Conservation (phyloP, 64 coral and sea anemone species). For the Pocillopora damicornis region DNA sequence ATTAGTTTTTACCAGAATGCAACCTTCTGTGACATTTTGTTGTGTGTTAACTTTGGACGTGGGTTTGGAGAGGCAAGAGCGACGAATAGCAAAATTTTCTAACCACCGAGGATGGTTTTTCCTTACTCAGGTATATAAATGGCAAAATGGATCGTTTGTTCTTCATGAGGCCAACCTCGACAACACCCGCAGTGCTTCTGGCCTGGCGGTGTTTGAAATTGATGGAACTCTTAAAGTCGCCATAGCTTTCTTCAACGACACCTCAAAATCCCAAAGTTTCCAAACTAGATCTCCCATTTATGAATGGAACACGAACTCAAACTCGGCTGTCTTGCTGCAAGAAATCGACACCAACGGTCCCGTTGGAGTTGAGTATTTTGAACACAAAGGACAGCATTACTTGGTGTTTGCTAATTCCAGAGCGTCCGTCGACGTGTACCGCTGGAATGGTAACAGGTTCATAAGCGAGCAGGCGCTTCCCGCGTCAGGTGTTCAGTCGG, state of each 20-base stretch:
- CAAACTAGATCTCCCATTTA: slow-evolving; percentile 62
- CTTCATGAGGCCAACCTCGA: slow-evolving; percentile 27
- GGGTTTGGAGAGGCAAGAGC: no score
- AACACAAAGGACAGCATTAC: slow-evolving; percentile 53
- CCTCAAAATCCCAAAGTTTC: slow-evolving; percentile 24
- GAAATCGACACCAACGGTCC: slow-evolving; percentile 81
- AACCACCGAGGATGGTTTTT: neutral
- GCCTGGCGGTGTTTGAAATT: slow-evolving; percentile 64
- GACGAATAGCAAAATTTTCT: no score
- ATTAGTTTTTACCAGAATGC: no score
- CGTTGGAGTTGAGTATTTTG: slow-evolving; percentile 86
- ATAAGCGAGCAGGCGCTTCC: slow-evolving; percentile 27
- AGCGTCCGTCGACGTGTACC: slow-evolving; percentile 33
- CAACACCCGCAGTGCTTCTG: slow-evolving; percentile 75
- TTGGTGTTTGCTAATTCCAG: slow-evolving; percentile 85
- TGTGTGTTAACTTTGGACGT: no score
- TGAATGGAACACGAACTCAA: slow-evolving; percentile 46
- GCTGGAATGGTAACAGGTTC: slow-evolving; percentile 46
- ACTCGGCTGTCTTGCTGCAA: slow-evolving; percentile 32
- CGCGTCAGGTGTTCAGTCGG: slow-evolving; percentile 38
- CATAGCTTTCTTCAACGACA: slow-evolving; percentile 68
- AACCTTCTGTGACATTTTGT: no score
- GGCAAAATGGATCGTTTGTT: slow-evolving; percentile 48
- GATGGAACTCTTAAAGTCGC: slow-evolving; percentile 62
- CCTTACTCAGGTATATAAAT: slow-evolving; percentile 68